A percentile compares a stretch with the other conserved stretches of the same genome.
phyloP scores from a whole-genome alignment of 1,140 invertebrate genomes.

The Neocloeon triangulifer region DNA sequence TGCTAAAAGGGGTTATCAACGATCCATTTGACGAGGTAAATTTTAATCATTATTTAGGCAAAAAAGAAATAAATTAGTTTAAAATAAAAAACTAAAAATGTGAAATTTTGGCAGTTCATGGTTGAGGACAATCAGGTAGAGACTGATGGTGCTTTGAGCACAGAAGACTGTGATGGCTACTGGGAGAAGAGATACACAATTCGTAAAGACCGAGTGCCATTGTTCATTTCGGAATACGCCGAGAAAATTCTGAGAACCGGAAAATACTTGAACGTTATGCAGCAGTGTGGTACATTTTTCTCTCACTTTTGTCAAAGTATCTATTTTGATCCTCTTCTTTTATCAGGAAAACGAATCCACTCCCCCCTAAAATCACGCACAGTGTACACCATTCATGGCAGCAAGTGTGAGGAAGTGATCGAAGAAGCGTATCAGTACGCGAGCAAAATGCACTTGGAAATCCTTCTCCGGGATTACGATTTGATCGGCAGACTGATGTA shows the following conservation, averaged over 20 bases:
- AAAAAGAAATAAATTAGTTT: background rate
- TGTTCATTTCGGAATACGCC: slow-evolving; percentile 61
- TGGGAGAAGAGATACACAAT: slow-evolving; percentile 87
- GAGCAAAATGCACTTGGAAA: slow-evolving; percentile 65
- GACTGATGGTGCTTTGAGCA: slow-evolving; percentile 38
- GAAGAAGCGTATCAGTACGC: slow-evolving; percentile 80
- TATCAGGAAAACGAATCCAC: slow-evolving; percentile 46
- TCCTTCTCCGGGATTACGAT: slow-evolving; percentile 79
- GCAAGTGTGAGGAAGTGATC: slow-evolving; percentile 62
- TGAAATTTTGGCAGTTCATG: slow-evolving; percentile 40
- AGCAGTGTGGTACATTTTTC: slow-evolving; percentile 57
- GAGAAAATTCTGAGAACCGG: slow-evolving; percentile 84
- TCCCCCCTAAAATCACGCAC: slow-evolving; percentile 51
- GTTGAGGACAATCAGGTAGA: slow-evolving; percentile 71
- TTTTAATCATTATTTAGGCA: background rate
- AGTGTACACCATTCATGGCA: slow-evolving; percentile 50
- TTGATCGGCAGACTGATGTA: slow-evolving; percentile 60
- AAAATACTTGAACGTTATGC: slow-evolving; percentile 93
- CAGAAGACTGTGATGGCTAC: slow-evolving; percentile 77
- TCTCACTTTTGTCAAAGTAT: slow-evolving; percentile 3
- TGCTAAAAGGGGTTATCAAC: slow-evolving; percentile 78
- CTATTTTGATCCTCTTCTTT: slow-evolving; percentile 10
- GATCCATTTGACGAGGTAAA: slow-evolving; percentile 67
- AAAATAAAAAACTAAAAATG: background rate
- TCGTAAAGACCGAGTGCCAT: slow-evolving; percentile 57